Evolutionary conservation across 2,797 vertebrate genomes (phyloP), one percentile per base, ranked within the genome.

Genomic region (Thripadectes ignobilis): DNA sequence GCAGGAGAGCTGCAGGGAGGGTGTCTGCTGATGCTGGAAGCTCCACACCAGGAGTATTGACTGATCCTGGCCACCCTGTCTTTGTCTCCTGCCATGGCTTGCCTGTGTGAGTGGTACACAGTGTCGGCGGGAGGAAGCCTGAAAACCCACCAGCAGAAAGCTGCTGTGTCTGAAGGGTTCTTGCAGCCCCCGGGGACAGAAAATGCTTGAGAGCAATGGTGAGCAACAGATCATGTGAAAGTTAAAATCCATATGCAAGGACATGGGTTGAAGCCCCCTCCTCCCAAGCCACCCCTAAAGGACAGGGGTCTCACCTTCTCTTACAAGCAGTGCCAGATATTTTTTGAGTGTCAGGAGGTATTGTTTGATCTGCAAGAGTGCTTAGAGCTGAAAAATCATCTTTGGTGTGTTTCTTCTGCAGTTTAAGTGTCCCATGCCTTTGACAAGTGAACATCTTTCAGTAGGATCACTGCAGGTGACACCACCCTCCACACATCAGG

Each of bases 61-160:
- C 71, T 10, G 2, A 7, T 21, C 57, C 1, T 34, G 1, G 59
- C 38, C 55, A 32, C 9, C 6, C 41, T 54, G 5, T 34, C 26
- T 34, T 32, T 12, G 0, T 6, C 9, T 73, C 57, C 30, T 58
- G 59, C 46, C 0, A 0, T 0, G 1, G 34, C 49, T 73, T 1
- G 1, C 48, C 39, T 18, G 55, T 14, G 32, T 1, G 5, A 10
- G 18, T 38, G 51, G 41, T 45, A 54, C 32, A 55, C 1, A 4
- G 61, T 9, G 19, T 9, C 0, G 2, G 16, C 0, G 9, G 24
- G 48, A 86, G 46, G 29, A 58, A 27, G 14, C 49, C 24, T 14
- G 80, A 43, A 76, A 73, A 30, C 7, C 41, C 27, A 29, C 21
- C 0, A 4, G 36, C 27, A 58, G 22, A 69, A 49, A 77, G 48